Conservation (phyloP, 2,797 vertebrate genomes). For the Phylloscopus collybita region DNA sequence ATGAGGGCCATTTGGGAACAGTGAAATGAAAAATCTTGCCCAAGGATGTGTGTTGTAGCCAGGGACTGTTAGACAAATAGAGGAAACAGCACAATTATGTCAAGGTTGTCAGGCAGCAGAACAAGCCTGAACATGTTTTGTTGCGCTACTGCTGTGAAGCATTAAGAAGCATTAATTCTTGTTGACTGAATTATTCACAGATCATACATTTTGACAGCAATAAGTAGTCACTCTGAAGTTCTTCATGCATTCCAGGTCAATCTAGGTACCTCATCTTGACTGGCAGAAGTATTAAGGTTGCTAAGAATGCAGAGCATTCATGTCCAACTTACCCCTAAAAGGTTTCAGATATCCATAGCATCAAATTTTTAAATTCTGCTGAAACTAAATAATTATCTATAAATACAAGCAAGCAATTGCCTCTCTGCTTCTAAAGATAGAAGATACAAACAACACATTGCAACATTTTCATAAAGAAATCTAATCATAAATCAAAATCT, state of each 20-base stretch:
- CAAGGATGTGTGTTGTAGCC: constrained; percentile 23
- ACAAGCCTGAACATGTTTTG: constrained; percentile 26
- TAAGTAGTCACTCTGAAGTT: not conserved
- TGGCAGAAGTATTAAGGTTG: not conserved
- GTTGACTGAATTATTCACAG: not conserved
- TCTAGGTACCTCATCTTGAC: not conserved
- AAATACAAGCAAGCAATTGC: not conserved
- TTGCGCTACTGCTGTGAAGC: not conserved
- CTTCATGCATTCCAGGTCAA: not conserved
- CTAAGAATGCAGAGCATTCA: not conserved
- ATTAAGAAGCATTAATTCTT: not conserved
- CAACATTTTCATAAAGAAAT: not conserved
- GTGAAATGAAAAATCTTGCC: not conserved
- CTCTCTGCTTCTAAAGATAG: not conserved
- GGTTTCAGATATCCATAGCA: not conserved
- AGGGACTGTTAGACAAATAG: constrained; percentile 16
- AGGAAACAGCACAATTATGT: constrained; percentile 42
- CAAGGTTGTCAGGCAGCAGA: constrained; percentile 45
- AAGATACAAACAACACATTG: not conserved
- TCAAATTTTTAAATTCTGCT: not conserved
- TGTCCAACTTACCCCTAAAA: not conserved
- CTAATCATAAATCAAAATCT: not conserved
- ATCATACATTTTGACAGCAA: not conserved
- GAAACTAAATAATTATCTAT: not conserved
- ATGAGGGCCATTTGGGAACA: not conserved